Conservation (phyloP, 1,140 invertebrate genomes). For the Temnothorax longispinosus region DNA sequence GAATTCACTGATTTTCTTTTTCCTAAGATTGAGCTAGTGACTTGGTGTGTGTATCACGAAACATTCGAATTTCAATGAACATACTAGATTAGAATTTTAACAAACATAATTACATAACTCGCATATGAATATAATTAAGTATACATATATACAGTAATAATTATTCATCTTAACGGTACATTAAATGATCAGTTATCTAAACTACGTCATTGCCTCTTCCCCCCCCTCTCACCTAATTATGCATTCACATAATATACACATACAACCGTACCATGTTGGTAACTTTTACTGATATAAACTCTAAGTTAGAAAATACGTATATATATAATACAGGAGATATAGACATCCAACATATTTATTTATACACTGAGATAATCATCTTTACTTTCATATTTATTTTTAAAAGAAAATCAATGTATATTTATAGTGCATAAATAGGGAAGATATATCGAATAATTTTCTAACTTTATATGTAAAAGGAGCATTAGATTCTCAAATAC, state of each 20-base stretch:
- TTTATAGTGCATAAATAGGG: slow-evolving; percentile 33
- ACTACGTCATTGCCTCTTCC: neutral
- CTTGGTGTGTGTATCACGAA: neutral
- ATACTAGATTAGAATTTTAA: neutral
- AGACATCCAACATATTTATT: slow-evolving; percentile 34
- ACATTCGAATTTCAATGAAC: slow-evolving; percentile 26
- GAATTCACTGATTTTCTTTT: neutral
- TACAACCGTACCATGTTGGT: slow-evolving; percentile 38
- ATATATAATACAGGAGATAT: slow-evolving; percentile 21
- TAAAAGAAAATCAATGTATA: slow-evolving; percentile 5
- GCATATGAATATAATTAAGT: slow-evolving; percentile 16
- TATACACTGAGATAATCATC: neutral
- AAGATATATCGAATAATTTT: slow-evolving; percentile 17
- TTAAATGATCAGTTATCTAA: slow-evolving; percentile 29
- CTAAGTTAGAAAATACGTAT: slow-evolving; percentile 43
- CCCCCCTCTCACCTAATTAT: neutral
- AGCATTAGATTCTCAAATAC: slow-evolving; percentile 12
- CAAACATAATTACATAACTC: slow-evolving; percentile 34
- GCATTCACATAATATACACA: slow-evolving; percentile 18
- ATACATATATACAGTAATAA: slow-evolving; percentile 24
- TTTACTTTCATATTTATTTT: slow-evolving; percentile 14
- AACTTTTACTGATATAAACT: slow-evolving; percentile 48
- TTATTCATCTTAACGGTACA: slow-evolving; percentile 1
- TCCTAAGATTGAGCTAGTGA: slow-evolving; percentile 25
- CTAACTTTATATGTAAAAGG: neutral